These are phyloP conservation scores for Macrosiphum euphorbiae DNA, from an alignment of 2,888 invertebrate species.

Conservation along the genomic window DNA sequence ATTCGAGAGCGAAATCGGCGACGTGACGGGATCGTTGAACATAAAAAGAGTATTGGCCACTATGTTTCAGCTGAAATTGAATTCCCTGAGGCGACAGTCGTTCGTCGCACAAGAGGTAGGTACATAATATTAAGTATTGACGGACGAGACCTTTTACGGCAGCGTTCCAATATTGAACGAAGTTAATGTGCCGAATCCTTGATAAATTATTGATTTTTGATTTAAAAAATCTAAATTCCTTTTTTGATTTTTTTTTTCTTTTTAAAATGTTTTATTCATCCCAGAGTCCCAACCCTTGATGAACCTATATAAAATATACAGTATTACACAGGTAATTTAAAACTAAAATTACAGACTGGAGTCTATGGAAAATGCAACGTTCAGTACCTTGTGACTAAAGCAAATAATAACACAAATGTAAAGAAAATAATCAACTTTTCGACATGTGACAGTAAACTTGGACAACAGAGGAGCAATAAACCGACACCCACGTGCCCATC, in stretches of 20 bases:
- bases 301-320: too few relatives aligned
- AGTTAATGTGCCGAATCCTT: neutral
- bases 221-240: neutral
- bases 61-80: conserved; percentile 79
- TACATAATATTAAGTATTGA: neutral
- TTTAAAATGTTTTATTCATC: too few relatives aligned
- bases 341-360: conserved; percentile 69
- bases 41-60: conserved; percentile 91
- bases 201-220: neutral
- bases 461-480: conserved; percentile 70
- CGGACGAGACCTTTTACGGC: neutral
- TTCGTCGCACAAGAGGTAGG: conserved; percentile 67
- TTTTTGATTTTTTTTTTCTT: too few relatives aligned
- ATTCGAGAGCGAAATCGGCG: conserved; percentile 71
- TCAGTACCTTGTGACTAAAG: conserved; percentile 70
- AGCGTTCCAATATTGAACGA: neutral
- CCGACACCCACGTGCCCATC: conserved; percentile 70
- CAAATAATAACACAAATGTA: conserved; percentile 68
- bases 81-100: conserved; percentile 65
- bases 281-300: too few relatives aligned
- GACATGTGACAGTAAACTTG: conserved; percentile 70
- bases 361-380: conserved; percentile 71
- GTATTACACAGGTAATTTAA: too few relatives aligned
- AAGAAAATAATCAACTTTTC: conserved; percentile 71
- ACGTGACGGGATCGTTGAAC: conserved; percentile 86